Conservation (phyloP, 2,797 vertebrate genomes). For the Diceros bicornis region DNA sequence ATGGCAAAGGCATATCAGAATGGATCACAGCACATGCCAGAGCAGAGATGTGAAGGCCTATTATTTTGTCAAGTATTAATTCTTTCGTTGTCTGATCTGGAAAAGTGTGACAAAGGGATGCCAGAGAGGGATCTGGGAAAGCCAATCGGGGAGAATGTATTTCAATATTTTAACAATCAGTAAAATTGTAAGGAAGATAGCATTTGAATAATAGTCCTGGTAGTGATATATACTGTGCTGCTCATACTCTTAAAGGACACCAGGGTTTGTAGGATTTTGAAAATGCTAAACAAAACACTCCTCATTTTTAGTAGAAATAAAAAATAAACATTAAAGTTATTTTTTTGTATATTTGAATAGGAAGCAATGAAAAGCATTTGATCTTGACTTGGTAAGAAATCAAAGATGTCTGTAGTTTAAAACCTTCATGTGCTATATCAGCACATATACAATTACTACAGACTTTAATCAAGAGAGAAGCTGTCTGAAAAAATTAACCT, state of each 20-base stretch:
- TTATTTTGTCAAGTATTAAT: not conserved
- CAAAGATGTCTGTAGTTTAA: slow-evolving; percentile 69
- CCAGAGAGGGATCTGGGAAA: not conserved
- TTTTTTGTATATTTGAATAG: slow-evolving; percentile 7
- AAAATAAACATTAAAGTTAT: slow-evolving; percentile 19
- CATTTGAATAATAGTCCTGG: not conserved
- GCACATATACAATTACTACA: slow-evolving; percentile 75
- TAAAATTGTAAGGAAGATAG: slow-evolving; percentile 25
- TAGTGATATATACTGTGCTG: not conserved
- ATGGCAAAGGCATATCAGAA: not conserved
- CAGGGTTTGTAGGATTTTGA: not conserved
- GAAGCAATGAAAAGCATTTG: slow-evolving; percentile 48
- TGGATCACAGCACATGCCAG: not conserved
- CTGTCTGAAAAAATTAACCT: slow-evolving; percentile 79
- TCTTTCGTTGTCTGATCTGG: not conserved
- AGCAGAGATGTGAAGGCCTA: not conserved
- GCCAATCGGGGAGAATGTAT: not conserved
- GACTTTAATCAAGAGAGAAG: slow-evolving; percentile 78
- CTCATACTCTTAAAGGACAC: not conserved
- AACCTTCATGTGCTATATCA: slow-evolving; percentile 52
- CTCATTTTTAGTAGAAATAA: slow-evolving; percentile 1
- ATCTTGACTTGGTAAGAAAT: slow-evolving; percentile 66
- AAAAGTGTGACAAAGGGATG: not conserved
- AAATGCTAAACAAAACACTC: slow-evolving; percentile 32
- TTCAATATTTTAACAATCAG: slow-evolving; percentile 19